Conservation (phyloP, 2,113 vertebrate genomes). For the Microtus oregoni region DNA sequence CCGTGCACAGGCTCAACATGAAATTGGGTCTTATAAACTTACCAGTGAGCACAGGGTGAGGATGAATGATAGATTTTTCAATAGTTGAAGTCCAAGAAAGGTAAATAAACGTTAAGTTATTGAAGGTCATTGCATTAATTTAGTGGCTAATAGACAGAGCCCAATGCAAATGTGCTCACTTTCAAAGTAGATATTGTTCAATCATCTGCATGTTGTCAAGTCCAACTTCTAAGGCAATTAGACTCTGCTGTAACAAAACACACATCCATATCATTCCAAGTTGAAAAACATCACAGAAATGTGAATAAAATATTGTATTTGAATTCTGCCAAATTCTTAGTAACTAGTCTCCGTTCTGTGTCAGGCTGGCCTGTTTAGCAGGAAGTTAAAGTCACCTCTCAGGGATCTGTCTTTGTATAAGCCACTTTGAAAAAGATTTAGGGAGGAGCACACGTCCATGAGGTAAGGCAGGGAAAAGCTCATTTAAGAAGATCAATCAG, state of each 20-base stretch:
- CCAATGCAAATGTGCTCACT: not conserved
- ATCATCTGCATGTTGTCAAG: not conserved
- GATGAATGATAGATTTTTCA: constrained; percentile 54
- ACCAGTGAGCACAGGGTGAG: not conserved
- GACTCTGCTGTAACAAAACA: not conserved
- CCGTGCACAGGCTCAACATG: not conserved
- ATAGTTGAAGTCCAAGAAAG: constrained; percentile 4
- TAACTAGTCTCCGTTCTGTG: constrained; percentile 1
- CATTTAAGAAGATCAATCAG: constrained; percentile 74
- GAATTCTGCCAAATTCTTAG: not conserved
- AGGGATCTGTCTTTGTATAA: constrained; percentile 28
- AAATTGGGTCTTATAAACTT: constrained; percentile 4
- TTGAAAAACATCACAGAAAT: not conserved
- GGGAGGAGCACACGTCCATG: constrained; percentile 12
- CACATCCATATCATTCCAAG: not conserved
- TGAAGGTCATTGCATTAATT: constrained; percentile 53
- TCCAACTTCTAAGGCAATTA: not conserved
- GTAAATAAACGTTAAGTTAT: not conserved
- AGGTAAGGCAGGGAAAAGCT: constrained; percentile 58
- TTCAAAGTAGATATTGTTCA: not conserved
- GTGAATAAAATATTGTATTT: not conserved
- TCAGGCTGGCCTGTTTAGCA: constrained; percentile 50
- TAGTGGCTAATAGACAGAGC: not conserved
- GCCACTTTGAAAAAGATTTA: constrained; percentile 58
- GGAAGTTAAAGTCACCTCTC: constrained; percentile 45